phyloP scores from a whole-genome alignment of 2,797 vertebrate species.

The Gymnothorax reevesii region DNA sequence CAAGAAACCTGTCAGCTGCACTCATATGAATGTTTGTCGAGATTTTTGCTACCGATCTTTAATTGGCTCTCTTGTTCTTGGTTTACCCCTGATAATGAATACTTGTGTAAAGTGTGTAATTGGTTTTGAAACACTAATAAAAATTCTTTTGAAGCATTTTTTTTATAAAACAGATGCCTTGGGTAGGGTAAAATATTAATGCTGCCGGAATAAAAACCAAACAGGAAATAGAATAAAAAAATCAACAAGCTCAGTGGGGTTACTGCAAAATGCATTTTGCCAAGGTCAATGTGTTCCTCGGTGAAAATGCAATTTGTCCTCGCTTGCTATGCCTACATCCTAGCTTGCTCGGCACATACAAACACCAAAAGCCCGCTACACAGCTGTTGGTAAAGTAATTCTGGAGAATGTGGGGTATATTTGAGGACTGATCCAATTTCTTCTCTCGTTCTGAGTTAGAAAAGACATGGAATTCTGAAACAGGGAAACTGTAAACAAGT shows the following conservation, averaged over 20 bases:
- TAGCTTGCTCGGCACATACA: not conserved
- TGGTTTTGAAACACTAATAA: not conserved
- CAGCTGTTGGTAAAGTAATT: conserved; percentile 2
- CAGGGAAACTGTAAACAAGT: not conserved
- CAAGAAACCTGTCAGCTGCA: not conserved
- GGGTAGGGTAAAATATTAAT: not conserved
- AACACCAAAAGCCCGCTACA: not conserved
- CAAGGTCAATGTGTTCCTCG: not conserved
- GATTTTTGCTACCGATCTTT: not conserved
- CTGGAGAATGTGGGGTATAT: not conserved
- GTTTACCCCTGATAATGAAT: conserved; percentile 12
- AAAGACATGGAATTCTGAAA: not conserved
- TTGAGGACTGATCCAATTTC: not conserved
- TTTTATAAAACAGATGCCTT: not conserved
- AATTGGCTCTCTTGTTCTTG: not conserved
- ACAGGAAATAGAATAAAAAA: not conserved
- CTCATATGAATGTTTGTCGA: not conserved
- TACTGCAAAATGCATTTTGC: not conserved
- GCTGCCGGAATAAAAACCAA: conserved; percentile 4
- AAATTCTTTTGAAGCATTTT: not conserved
- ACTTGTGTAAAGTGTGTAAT: not conserved
- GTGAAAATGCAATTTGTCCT: conserved; percentile 3
- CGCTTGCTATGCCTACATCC: not conserved
- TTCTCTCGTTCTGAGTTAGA: not conserved
- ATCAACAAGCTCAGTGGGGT: not conserved